A percentile compares a stretch with the other conserved stretches of the same genome.
phyloP scores from a whole-genome alignment of 2,797 vertebrate genomes.

The Salmo trutta region DNA sequence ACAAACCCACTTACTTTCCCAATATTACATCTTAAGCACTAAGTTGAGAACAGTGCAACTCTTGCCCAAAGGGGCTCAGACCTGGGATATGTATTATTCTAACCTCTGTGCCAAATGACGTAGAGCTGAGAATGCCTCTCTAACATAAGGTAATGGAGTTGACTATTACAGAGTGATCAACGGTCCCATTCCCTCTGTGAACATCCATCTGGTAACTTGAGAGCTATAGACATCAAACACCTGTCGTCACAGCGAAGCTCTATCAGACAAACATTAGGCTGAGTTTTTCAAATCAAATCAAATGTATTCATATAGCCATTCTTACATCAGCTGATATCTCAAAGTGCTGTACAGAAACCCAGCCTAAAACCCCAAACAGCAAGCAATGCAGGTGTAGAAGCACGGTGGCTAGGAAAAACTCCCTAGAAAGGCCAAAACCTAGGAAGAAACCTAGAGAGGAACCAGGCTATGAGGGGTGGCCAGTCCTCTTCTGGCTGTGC shows the following conservation, averaged over 20 bases:
- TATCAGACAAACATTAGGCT: not conserved
- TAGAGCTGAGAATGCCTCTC: not conserved
- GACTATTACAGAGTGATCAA: slow-evolving; percentile 1
- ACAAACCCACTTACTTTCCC: not conserved
- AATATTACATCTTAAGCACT: slow-evolving; percentile 13
- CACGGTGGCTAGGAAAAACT: no score
- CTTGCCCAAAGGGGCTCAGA: not conserved
- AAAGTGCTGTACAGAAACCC: no score
- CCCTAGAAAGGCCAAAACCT: no score
- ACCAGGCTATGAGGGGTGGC: no score
- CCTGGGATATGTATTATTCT: slow-evolving; percentile 15
- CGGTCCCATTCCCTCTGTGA: not conserved
- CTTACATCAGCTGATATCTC: no score
- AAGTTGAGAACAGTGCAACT: not conserved
- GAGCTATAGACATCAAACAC: not conserved
- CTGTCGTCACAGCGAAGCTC: not conserved
- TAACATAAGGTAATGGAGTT: not conserved
- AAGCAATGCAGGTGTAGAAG: no score
- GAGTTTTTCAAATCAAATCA: not conserved
- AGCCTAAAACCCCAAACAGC: no score
- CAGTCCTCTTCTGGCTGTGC: no score
- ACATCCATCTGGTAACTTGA: slow-evolving; percentile 6
- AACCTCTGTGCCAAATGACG: not conserved
- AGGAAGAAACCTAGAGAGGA: no score
- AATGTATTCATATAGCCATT: no score